Percentiles rank a stretch among this genome's conserved stretches.
Conservation (phyloP, 2,797 vertebrate genomes). For the Melanotaenia maccullochi region DNA sequence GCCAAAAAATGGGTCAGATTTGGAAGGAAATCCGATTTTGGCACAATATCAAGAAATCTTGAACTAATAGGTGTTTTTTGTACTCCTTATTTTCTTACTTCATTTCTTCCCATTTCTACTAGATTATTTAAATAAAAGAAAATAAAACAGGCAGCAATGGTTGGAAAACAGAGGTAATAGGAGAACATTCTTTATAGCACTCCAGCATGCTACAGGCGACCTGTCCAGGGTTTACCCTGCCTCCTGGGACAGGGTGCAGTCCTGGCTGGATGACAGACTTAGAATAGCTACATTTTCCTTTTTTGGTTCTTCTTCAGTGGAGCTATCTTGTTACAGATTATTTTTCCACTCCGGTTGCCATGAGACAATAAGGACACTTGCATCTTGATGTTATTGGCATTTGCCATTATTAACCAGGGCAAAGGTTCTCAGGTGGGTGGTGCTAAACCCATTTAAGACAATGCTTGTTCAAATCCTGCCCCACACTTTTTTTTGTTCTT, state of each 20-base stretch:
- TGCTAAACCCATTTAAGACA: no score
- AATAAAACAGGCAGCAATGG: neutral
- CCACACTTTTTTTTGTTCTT: neutral
- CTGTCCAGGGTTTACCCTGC: neutral
- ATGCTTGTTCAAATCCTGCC: neutral
- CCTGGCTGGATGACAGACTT: neutral
- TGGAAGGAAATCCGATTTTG: neutral
- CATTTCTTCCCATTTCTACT: neutral
- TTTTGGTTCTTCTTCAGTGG: neutral
- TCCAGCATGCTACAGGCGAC: neutral
- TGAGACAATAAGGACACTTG: neutral
- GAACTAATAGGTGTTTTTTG: neutral
- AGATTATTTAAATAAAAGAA: neutral
- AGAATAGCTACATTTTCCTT: neutral
- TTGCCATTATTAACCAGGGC: neutral
- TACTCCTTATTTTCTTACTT: neutral
- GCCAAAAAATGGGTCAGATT: neutral
- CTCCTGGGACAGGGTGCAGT: neutral
- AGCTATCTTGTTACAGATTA: neutral
- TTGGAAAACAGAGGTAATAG: neutral
- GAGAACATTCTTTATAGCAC: neutral
- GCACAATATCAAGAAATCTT: neutral
- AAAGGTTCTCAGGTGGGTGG: neutral
- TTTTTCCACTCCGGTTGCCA: neutral
- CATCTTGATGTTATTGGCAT: neutral